Percentiles rank a stretch among this genome's conserved stretches.
Conservation (phyloP, 2,113 vertebrate genomes). For the Glareola pratincola region DNA sequence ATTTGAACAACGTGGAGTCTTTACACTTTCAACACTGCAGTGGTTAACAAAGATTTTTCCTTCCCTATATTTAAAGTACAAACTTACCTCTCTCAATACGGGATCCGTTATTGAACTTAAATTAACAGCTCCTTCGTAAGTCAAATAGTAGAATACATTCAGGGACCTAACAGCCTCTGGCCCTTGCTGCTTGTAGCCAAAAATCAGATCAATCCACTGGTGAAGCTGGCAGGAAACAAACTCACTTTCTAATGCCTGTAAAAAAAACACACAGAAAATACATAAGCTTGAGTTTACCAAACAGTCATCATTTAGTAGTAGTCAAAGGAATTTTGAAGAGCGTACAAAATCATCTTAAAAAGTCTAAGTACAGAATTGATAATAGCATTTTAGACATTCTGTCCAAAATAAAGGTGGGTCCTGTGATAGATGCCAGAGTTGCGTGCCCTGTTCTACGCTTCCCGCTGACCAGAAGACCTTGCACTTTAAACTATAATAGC, state of each 20-base stretch:
- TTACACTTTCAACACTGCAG: neutral
- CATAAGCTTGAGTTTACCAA: neutral
- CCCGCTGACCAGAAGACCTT: neutral
- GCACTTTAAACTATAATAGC: neutral
- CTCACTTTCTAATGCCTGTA: conserved; percentile 95
- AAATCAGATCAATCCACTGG: conserved; percentile 99
- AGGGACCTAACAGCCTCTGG: conserved; percentile 91
- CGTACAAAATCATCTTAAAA: neutral
- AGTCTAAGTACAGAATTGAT: neutral
- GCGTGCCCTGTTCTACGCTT: neutral
- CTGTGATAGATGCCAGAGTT: neutral
- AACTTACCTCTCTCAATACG: conserved; percentile 90
- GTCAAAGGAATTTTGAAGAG: neutral
- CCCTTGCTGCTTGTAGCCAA: conserved; percentile 98
- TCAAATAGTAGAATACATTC: conserved; percentile 97
- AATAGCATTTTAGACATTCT: neutral
- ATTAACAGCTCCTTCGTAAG: conserved; percentile 94
- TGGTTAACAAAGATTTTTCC: neutral
- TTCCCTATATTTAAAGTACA: neutral
- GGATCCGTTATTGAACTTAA: conserved; percentile 91
- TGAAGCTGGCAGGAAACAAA: conserved; percentile 99
- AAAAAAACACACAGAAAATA: neutral
- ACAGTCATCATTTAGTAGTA: neutral
- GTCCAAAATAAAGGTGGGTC: neutral
- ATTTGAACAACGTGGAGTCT: neutral